Conservation (phyloP, 64 coral and sea anemone genomes). For the Porites australiensis region DNA sequence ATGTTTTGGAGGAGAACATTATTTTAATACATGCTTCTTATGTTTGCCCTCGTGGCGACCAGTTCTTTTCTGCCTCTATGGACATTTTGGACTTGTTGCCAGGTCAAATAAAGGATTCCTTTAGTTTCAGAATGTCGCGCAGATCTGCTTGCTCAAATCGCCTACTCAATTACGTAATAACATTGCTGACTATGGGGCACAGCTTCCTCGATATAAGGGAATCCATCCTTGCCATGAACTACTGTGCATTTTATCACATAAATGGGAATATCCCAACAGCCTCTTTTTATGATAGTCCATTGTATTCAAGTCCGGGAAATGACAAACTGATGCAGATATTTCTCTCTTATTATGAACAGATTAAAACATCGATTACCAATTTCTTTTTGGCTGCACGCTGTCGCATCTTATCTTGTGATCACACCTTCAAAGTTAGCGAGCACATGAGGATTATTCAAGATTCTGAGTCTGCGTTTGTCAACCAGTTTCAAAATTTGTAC, state of each 20-base stretch:
- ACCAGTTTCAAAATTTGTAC: constrained; percentile 70
- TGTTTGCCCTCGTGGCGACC: too few species aligned
- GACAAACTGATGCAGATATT: constrained; percentile 73
- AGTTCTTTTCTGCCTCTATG: too few species aligned
- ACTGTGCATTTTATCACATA: background rate
- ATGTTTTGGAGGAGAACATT: too few species aligned
- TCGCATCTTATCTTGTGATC: constrained; percentile 68
- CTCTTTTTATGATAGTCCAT: constrained; percentile 30
- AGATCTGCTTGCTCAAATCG: too few species aligned
- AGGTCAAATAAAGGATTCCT: too few species aligned
- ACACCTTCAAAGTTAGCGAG: constrained; percentile 69
- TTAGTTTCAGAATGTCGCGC: too few species aligned
- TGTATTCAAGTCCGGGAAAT: constrained; percentile 62
- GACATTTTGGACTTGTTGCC: too few species aligned
- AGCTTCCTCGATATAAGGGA: constrained; percentile 41
- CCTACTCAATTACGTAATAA: too few species aligned
- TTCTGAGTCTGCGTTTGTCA: constrained; percentile 29
- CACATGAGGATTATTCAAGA: constrained; percentile 56
- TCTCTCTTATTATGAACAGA: constrained; percentile 58
- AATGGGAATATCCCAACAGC: background rate
- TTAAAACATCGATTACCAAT: background rate
- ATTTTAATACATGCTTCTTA: too few species aligned
- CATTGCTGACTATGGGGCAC: background rate
- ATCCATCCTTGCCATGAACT: constrained; percentile 35
- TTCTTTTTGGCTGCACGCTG: background rate